Evolutionary conservation across 2,113 vertebrate genomes (phyloP), one percentile per base, ranked within the genome.

Genomic region (Oryzias javanicus): DNA sequence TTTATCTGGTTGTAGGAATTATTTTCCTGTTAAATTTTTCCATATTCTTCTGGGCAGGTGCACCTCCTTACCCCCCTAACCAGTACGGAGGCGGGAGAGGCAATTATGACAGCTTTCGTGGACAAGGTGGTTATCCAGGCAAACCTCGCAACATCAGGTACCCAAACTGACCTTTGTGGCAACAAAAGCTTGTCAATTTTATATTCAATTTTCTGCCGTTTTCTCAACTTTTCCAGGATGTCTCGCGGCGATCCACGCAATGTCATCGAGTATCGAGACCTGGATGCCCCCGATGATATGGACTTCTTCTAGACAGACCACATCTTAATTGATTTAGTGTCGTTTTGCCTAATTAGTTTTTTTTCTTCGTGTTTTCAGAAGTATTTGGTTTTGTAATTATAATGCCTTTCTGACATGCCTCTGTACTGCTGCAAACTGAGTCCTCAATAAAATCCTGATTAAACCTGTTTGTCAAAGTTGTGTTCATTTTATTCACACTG

Each of bases 91-190:
- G 94, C 70, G 72, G 95, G 6, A 87, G 95, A 49, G 95, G 95
- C 6, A 94, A 92, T 86, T 96, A 95, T 12, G 95, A 96, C 81
- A 92, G 92, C 65, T 96, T 95, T 73, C 89, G 95, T 17, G 95
- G 95, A 18, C 95, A 96, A 76, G 93, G 91, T 61, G 93, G 93
- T 25, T 94, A 94, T 66, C 91, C 92, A 10, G 93, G 93, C 1
- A 97, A 97, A 75, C 94, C 94, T 17, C 92, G 94, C n/a, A 96
- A 94, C 91, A 91, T 92, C 85, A 92, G 95, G 95, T 96, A 70
- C 78, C 82, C 84, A 64, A 74, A 76, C 24, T 59, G 14, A 63
- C 45, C 20, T 35, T 71, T 72, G 68, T 59, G 56, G 55, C 22
- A n/a, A 8, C 18, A 35, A 12, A 35, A 35, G 8, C 35, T 2